A percentile compares a stretch with the other conserved stretches of the same genome.
phyloP scores from a whole-genome alignment of 2,888 invertebrate species.

The Falcaria lacertinaria region DNA sequence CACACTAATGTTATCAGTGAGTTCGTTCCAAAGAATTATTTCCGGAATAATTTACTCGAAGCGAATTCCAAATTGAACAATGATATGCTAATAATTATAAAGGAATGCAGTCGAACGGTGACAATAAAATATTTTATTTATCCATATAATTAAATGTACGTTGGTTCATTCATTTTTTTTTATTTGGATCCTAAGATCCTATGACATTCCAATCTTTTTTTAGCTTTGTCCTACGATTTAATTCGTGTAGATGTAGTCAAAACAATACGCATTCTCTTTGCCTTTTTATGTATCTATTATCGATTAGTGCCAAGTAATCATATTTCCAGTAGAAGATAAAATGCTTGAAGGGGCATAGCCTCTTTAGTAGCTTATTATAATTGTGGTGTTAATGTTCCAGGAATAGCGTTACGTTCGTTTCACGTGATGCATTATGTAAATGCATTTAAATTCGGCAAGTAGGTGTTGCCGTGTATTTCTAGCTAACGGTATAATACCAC shows the following conservation, averaged over 20 bases:
- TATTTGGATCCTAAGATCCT: too few relatives aligned
- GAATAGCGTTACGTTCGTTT: not conserved
- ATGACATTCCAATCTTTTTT: too few relatives aligned
- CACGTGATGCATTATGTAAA: not conserved
- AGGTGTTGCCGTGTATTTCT: conserved; percentile 23
- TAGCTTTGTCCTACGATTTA: too few relatives aligned
- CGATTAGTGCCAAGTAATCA: too few relatives aligned
- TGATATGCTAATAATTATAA: conserved; percentile 69
- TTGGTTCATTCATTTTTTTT: conserved; percentile 22
- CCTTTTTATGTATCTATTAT: too few relatives aligned
- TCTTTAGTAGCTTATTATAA: too few relatives aligned
- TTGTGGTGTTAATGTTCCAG: too few relatives aligned
- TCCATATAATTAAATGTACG: conserved; percentile 28
- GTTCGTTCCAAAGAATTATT: conserved; percentile 66
- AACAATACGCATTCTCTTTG: too few relatives aligned
- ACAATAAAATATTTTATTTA: conserved; percentile 11
- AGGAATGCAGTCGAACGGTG: conserved; percentile 37
- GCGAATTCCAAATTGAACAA: conserved; percentile 40
- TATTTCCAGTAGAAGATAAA: too few relatives aligned
- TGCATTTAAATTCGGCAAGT: conserved; percentile 16
- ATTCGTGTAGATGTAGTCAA: too few relatives aligned
- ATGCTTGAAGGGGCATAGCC: too few relatives aligned
- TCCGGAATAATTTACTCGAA: conserved; percentile 64
- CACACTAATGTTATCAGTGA: conserved; percentile 21
- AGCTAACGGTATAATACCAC: conserved; percentile 25